phyloP scores from a whole-genome alignment of 2,797 vertebrate genomes.

The Oreochromis mossambicus region DNA sequence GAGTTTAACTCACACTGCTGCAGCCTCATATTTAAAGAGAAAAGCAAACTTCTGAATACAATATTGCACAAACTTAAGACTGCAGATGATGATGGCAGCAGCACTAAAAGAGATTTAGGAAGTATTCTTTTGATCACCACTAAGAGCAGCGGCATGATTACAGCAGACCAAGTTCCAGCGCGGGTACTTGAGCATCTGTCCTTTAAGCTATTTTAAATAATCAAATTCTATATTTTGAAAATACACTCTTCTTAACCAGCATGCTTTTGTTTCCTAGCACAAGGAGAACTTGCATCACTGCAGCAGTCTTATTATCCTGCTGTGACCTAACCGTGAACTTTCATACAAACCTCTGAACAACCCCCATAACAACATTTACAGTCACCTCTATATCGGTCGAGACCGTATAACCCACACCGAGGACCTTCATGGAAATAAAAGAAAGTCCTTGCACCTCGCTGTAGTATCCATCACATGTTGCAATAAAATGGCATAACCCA shows the following conservation, averaged over 20 bases:
- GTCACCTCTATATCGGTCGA: not conserved
- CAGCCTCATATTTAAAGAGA: not conserved
- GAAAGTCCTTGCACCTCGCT: conserved; percentile 22
- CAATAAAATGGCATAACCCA: conserved; percentile 11
- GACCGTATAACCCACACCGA: not conserved
- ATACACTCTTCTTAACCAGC: not conserved
- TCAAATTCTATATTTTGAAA: not conserved
- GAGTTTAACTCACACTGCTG: not conserved
- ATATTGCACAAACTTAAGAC: not conserved
- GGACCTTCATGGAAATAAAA: conserved; percentile 43
- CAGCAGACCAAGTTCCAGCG: not conserved
- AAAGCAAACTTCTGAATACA: not conserved
- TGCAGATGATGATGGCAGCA: not conserved
- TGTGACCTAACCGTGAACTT: conserved; percentile 38
- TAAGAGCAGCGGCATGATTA: not conserved
- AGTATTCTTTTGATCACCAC: not conserved
- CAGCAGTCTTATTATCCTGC: not conserved
- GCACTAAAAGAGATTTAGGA: not conserved
- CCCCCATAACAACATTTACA: conserved; percentile 38
- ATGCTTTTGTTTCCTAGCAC: not conserved
- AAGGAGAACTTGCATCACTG: not conserved
- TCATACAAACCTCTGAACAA: conserved; percentile 23
- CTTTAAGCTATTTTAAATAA: not conserved
- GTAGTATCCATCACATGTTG: conserved; percentile 17
- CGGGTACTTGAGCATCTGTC: not conserved